These are phyloP conservation scores for Cephalopholis sonnerati DNA, from an alignment of 2,113 vertebrate genomes.

Conservation along the genomic window DNA sequence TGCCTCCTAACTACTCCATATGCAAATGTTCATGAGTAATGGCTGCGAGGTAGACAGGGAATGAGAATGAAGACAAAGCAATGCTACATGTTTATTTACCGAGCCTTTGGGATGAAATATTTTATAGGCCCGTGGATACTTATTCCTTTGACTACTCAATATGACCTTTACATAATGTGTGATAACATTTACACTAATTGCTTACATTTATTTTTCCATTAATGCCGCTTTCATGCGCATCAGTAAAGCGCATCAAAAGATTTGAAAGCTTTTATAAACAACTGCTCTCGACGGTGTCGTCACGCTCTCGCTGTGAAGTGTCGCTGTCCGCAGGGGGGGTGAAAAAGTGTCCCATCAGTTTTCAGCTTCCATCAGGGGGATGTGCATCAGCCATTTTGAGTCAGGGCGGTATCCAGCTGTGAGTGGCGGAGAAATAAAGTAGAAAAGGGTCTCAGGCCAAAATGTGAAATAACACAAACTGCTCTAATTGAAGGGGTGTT, in stretches of 20 bases:
- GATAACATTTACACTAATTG: conserved; percentile 36
- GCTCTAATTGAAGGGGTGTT: background rate
- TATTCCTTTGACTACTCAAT: conserved; percentile 38
- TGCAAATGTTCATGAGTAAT: conserved; percentile 55
- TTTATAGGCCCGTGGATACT: conserved; percentile 16
- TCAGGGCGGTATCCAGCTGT: conserved; percentile 34
- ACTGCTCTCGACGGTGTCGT: background rate
- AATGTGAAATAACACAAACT: conserved; percentile 13
- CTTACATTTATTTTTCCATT: conserved; percentile 31
- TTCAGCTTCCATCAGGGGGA: conserved; percentile 11
- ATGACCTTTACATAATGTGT: conserved; percentile 40
- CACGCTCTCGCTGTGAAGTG: conserved; percentile 9
- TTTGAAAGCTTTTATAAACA: background rate
- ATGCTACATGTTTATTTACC: conserved; percentile 57
- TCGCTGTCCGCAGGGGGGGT: background rate
- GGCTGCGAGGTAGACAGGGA: conserved; percentile 28
- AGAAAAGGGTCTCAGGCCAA: background rate
- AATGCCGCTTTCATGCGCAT: background rate
- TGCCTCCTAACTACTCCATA: conserved; percentile 45
- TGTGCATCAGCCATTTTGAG: conserved; percentile 27
- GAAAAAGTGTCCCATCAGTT: background rate
- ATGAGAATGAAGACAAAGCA: conserved; percentile 54
- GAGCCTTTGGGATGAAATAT: conserved; percentile 23
- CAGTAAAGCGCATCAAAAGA: conserved; percentile 1
- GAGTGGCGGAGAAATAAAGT: background rate